These are phyloP conservation scores for Ptychoptera albimana DNA, from an alignment of 2,888 invertebrate genomes.

Conservation along the genomic window DNA sequence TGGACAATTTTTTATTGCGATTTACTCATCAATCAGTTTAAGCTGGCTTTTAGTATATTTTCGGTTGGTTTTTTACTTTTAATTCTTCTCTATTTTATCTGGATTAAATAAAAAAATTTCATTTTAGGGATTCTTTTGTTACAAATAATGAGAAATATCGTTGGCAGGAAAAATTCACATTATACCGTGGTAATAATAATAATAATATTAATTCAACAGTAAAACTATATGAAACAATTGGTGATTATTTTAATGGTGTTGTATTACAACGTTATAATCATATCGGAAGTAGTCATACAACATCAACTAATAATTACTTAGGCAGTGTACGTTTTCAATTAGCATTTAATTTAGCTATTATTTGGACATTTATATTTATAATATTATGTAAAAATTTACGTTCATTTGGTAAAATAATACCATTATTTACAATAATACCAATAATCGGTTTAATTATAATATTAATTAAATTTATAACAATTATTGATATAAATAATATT, in stretches of 20 bases:
- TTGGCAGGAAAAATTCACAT: constrained; percentile 61
- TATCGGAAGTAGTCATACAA: no score
- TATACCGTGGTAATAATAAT: constrained; percentile 46
- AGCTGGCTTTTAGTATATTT: constrained; percentile 86
- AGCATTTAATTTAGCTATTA: constrained; percentile 75
- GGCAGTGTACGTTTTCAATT: constrained; percentile 49
- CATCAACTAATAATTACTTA: constrained; percentile 7
- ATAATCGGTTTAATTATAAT: constrained; percentile 43
- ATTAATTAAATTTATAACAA: constrained; percentile 20
- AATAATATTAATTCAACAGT: constrained; percentile 28
- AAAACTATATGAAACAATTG: constrained; percentile 57
- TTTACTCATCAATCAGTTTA: constrained; percentile 78
- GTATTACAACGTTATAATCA: constrained; percentile 43
- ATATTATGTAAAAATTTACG: constrained; percentile 74
- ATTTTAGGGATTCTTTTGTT: constrained; percentile 55
- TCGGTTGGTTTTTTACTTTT: constrained; percentile 17
- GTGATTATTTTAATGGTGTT: constrained; percentile 71
- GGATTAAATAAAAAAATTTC: no score
- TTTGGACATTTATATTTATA: constrained; percentile 82
- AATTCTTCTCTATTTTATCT: constrained; percentile 16
- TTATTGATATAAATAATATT: constrained; percentile 19
- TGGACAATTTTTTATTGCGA: constrained; percentile 64
- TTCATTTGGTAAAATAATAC: constrained; percentile 35
- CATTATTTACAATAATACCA: constrained; percentile 62
- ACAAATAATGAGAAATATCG: constrained; percentile 61